Base-by-base conservation (phyloP, 23 tunicate species). In the Halocynthia aurantium region DNA sequence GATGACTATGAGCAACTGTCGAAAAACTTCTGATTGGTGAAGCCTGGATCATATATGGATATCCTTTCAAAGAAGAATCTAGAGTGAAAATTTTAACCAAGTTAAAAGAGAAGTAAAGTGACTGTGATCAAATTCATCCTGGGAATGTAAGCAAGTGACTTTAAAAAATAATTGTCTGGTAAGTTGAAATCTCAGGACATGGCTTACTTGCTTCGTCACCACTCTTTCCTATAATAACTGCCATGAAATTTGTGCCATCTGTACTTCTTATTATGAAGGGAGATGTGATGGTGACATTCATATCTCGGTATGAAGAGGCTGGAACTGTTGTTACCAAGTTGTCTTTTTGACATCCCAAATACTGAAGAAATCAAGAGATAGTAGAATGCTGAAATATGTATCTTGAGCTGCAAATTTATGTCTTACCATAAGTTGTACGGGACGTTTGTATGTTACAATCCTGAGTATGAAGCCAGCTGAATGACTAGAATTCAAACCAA, bases 381-480 rank as follows among this genome's bases (percentile, higher is more conserved):
- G 5, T n/a, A 58, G 17, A 58, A 1, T 2, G 17, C n/a, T 1
- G 63, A 58, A 58, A 58, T 13, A 58, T 13, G 17, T 13, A 57
- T 57, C 2, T 58, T 58, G 63, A 58, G 2, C 17, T 58, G 63
- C 15, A 58, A 58, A 58, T 58, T 58, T 58, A 0, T 13, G 15
- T 13, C 63, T 58, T 15, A 65, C 70, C 70, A 20, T 6, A 0
- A 65, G 31, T 0, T 11, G 22, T 8, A 65, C 70, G 0, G 70
- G 22, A 20, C 70, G 22, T 6, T 65, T 65, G 31, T 65, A 74
- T 53, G 78, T 8, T 31, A 80, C 44, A 20, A 80, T 8, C 13
- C 83, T 70, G 21, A 80, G 75, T n/a, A 80, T 17, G 31, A 52
- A 68, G 13, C 83, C 83, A 0, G 61, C n/a, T 40, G 21, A 10